Evolutionary conservation across 2,888 invertebrate species (phyloP).

Genomic region (Saturnia japonica): DNA sequence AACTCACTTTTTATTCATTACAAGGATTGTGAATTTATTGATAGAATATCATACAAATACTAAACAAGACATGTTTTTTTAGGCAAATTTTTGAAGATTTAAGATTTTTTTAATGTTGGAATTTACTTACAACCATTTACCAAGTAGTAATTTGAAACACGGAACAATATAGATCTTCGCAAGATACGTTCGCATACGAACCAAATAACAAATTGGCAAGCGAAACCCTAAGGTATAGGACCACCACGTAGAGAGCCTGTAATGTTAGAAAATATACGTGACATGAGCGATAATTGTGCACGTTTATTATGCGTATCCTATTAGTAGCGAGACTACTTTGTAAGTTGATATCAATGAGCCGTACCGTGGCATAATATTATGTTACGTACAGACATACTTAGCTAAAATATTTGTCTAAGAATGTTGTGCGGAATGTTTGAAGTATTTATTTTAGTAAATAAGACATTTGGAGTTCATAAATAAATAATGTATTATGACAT

Average conservation of each 20-base stretch:
- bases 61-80: neutral
- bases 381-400: neutral
- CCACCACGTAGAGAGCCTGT: constrained; percentile 19
- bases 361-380: constrained; percentile 4
- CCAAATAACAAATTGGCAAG: neutral
- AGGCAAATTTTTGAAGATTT: too few species aligned
- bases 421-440: neutral
- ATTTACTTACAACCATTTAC: neutral
- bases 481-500: neutral
- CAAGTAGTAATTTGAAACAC: neutral
- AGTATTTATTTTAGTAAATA: neutral
- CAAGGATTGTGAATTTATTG: neutral
- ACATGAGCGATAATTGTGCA: constrained; percentile 13
- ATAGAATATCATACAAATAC: neutral
- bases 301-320: constrained; percentile 17
- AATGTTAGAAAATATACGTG: constrained; percentile 15
- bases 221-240: neutral
- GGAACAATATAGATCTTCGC: constrained; percentile 2
- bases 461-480: neutral
- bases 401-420: neutral
- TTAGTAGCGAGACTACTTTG: constrained; percentile 16
- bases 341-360: constrained; percentile 16
- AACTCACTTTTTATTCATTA: neutral
- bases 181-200: neutral
- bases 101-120: too few species aligned